Conservation (phyloP, 2,113 vertebrate species). For the Scalopus aquaticus region DNA sequence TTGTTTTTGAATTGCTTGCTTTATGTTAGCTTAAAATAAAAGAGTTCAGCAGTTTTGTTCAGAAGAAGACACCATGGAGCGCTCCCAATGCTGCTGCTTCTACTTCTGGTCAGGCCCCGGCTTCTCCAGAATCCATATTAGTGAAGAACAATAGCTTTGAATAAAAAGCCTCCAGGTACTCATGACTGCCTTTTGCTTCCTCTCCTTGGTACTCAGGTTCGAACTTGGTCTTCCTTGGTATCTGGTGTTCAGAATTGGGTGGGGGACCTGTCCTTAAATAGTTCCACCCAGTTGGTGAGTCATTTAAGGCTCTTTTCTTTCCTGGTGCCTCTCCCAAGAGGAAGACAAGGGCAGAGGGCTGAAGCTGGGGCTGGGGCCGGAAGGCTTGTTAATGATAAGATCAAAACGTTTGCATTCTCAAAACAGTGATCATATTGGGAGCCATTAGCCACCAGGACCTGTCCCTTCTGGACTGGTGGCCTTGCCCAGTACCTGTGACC, state of each 20-base stretch:
- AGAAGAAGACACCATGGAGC: not conserved
- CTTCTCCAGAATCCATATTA: not conserved
- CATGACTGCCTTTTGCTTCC: not conserved
- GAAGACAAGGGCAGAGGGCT: not conserved
- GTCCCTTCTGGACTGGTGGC: not conserved
- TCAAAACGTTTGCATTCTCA: not conserved
- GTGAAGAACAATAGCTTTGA: not conserved
- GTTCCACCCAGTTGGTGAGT: not conserved
- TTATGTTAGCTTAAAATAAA: not conserved
- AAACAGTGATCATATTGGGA: not conserved
- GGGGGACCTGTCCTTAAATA: not conserved
- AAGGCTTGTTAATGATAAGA: not conserved
- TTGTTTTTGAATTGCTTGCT: not conserved
- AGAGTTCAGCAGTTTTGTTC: not conserved
- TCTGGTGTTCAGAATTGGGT: too few relatives aligned
- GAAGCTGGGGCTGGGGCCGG: not conserved
- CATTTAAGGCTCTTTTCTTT: not conserved
- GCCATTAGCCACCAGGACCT: too few relatives aligned
- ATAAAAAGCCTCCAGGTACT: not conserved
- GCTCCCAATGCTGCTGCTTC: not conserved
- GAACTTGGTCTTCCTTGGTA: not conserved
- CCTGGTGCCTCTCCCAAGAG: not conserved
- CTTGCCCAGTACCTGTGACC: not conserved
- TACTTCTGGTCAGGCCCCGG: not conserved
- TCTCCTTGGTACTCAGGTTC: not conserved